Base-by-base conservation (phyloP, 2,888 invertebrate species). In the Kuschelorhynchus macadamiae region DNA sequence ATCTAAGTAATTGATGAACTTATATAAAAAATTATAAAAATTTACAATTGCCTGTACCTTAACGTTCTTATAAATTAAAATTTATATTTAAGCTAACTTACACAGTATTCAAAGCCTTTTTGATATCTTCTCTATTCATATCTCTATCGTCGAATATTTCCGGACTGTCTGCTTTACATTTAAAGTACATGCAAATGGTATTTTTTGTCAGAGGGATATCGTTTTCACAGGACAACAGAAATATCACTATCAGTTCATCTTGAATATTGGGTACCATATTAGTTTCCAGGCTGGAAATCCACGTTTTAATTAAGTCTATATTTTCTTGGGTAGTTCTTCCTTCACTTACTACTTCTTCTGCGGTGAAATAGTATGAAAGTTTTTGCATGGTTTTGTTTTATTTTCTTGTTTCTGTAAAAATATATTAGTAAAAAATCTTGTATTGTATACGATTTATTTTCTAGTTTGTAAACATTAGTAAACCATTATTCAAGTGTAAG, bases 151-250 rank as follows among this genome's bases (percentile, higher is more conserved):
- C 85, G 75, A 91, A 91, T 71, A 91, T 85, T 76, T 91, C 90
- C 0, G 91, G 89, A 0, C 86, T 85, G 72, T 86, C 86, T 72
- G 86, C 86, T 70, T 88, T 86, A 57, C 87, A 81, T 30, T 84
- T 84, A 77, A 89, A 91, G 81, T 89, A 91, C 65, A 85, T 85
- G 72, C 86, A 85, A 74, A 92, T 88, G 74, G 91, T 91, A n/a
- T 79, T 82, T 77, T 88, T 88, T 0, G 88, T 87, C 55, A 85
- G 86, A 11, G 88, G 87, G 73, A 88, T 77, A 47, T 89, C 84
- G 63, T 86, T 88, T 67, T 87, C 86, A 79, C 91, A 90, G 49
- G 91, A 90, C 75, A 90, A 86, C 73, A 89, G 86, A 77, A 91
- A 91, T 52, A 90, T 81, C 17, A 89, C 85, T 63, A 91, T 82